Conservation (phyloP, 2,797 vertebrate genomes). For the Karalla daura region DNA sequence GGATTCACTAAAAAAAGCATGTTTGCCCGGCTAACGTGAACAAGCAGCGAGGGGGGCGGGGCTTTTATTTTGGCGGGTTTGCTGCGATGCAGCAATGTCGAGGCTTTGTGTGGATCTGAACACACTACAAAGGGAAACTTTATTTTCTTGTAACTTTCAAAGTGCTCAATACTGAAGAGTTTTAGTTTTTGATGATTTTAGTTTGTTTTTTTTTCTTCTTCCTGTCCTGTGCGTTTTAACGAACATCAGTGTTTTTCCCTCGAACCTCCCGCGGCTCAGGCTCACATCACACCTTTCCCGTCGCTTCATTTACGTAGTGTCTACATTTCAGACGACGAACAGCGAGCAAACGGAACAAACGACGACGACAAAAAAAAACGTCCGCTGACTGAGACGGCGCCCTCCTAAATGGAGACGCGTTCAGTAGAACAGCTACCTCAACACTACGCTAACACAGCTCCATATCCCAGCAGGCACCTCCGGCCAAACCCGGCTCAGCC, state of each 20-base stretch:
- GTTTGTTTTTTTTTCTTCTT: slow-evolving; percentile 16
- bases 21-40: slow-evolving; percentile 39
- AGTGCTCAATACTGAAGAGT: slow-evolving; percentile 70
- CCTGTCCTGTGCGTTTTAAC: slow-evolving; percentile 59
- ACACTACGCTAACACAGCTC: background rate
- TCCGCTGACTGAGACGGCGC: background rate
- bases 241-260: slow-evolving; percentile 50
- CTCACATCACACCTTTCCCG: background rate
- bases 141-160: slow-evolving; percentile 56
- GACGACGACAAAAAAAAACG: too few relatives aligned
- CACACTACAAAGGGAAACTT: slow-evolving; percentile 60
- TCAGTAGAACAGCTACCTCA: slow-evolving; percentile 10
- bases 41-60: slow-evolving; percentile 29
- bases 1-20: too few relatives aligned
- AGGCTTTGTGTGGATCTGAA: slow-evolving; percentile 47
- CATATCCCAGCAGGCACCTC: slow-evolving; percentile 16
- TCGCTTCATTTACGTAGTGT: background rate
- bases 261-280: slow-evolving; percentile 52
- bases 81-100: slow-evolving; percentile 62
- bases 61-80: slow-evolving; percentile 55
- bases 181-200: slow-evolving; percentile 58
- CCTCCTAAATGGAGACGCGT: background rate
- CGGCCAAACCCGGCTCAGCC: too few relatives aligned
- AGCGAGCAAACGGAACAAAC: too few relatives aligned
- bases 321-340: background rate